Evolutionary conservation across 2,888 invertebrate genomes (phyloP).

Genomic region (Criorhina ranunculi): DNA sequence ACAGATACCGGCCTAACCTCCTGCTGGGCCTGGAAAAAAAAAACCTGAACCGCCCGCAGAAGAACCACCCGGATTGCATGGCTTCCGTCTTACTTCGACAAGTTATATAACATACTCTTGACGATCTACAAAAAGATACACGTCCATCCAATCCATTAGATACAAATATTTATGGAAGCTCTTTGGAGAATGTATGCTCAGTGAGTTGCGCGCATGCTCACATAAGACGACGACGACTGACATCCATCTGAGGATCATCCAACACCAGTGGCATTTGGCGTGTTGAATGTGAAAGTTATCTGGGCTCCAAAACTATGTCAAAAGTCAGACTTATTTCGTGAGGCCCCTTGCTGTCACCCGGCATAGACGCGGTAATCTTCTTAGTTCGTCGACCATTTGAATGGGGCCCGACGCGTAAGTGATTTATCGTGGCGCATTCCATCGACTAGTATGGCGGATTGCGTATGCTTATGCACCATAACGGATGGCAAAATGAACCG

Average conservation of each 20-base stretch:
- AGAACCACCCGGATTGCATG: conserved; percentile 10
- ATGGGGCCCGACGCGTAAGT: conserved; percentile 40
- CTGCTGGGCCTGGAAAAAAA: conserved; percentile 26
- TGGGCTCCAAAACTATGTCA: conserved; percentile 40
- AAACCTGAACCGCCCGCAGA: conserved; percentile 39
- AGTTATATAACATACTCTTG: conserved; percentile 49
- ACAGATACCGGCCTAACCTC: conserved; percentile 1
- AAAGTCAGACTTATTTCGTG: conserved; percentile 50
- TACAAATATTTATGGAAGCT: conserved; percentile 28
- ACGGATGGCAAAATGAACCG: conserved; percentile 68
- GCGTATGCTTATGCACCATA: conserved; percentile 51
- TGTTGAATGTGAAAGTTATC: conserved; percentile 64
- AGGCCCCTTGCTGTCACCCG: conserved; percentile 8
- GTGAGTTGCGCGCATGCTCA: conserved; percentile 34
- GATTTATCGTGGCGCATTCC: conserved; percentile 73
- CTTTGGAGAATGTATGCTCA: conserved; percentile 32
- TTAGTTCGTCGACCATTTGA: conserved; percentile 15
- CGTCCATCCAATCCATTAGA: conserved; percentile 39
- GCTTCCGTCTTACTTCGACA: conserved; percentile 58
- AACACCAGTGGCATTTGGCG: conserved; percentile 34
- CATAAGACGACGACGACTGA: conserved; percentile 33
- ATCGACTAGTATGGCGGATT: conserved; percentile 34
- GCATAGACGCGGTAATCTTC: conserved; percentile 23
- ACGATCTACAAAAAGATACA: conserved; percentile 45
- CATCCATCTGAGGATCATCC: conserved; percentile 31